Evolutionary conservation across 2,797 vertebrate species (phyloP), one percentile per base, ranked within the genome.

Genomic region (Avahi laniger): DNA sequence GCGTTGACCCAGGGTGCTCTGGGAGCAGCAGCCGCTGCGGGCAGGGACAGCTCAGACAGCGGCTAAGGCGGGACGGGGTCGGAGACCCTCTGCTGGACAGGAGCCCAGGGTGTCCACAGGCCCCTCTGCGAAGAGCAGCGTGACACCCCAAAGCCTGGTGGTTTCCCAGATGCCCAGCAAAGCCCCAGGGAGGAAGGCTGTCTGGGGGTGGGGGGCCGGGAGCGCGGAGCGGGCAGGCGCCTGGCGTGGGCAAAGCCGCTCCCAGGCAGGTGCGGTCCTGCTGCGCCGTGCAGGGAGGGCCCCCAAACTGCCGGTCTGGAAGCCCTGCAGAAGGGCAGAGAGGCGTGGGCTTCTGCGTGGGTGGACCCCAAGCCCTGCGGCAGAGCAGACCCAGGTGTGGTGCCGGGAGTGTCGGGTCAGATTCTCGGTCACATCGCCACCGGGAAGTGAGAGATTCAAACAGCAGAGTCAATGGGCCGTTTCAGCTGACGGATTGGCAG

Each of bases 81-180:
- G 61, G 30, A 38, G 24, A 43, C 41, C 11, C 4, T 78, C n/a
- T 15, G 73, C 26, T 52, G 38, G 73, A 46, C 10, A 7, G 65
- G 46, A 52, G 14, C 9, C 6, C 17, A 20, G 26, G 33, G 54
- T 0, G 0, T 18, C 48, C 30, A 1, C 3, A 0, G 4, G 48
- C 15, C 46, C 72, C n/a, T 48, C 7, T 54, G 8, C 85, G 28
- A 75, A 91, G 38, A 54, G 20, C 70, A 93, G 18, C 10, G 24
- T 15, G 17, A 38, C 9, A 22, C 72, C 38, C 1, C 1, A 1
- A 46, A 17, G n/a, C 52, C 1, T 26, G 46, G 28, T 17, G 2
- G 50, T 48, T 69, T 67, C 48, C 61, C 24, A n/a, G 38, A n/a
- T 1, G 43, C 33, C 70, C 78, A 41, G 46, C 52, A 41, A 61